Conservation (phyloP, 2,797 vertebrate species). For the Heterohyrax brucei region DNA sequence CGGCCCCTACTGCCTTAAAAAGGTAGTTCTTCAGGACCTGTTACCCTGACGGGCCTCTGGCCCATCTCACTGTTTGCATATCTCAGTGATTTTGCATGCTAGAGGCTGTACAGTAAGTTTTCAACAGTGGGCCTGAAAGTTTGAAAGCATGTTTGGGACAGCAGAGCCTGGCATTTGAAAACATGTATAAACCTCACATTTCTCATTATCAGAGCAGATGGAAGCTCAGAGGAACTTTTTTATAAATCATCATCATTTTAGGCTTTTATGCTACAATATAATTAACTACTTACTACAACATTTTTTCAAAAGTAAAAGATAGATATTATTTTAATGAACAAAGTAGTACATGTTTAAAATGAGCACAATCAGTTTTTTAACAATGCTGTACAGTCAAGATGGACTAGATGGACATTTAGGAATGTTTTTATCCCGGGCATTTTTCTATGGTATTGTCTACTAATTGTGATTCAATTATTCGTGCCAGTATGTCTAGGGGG, state of each 20-base stretch:
- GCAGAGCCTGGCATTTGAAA: conserved; percentile 42
- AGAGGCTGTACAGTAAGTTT: neutral
- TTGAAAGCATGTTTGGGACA: conserved; percentile 42
- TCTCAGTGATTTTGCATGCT: neutral
- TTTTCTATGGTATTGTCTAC: conserved; percentile 54
- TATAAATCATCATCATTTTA: neutral
- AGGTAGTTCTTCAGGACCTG: neutral
- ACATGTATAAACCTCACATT: neutral
- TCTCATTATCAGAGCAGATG: neutral
- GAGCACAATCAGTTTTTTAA: neutral
- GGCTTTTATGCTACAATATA: neutral
- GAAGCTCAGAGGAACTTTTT: neutral
- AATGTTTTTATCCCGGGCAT: conserved; percentile 42
- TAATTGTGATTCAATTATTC: conserved; percentile 57
- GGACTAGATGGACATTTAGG: conserved; percentile 6
- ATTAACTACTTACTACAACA: neutral
- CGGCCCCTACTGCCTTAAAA: neutral
- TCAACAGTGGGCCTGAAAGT: conserved; percentile 1
- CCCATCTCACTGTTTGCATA: neutral
- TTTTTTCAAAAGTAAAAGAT: conserved; percentile 11
- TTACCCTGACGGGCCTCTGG: neutral
- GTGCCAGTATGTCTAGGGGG: neutral
- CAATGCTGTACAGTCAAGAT: conserved; percentile 42
- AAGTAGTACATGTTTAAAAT: conserved; percentile 55
- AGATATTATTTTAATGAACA: neutral